A percentile compares a stretch with the other conserved stretches of the same genome.
Conservation (phyloP, 2,888 invertebrate species). For the Pollenia amentaria region DNA sequence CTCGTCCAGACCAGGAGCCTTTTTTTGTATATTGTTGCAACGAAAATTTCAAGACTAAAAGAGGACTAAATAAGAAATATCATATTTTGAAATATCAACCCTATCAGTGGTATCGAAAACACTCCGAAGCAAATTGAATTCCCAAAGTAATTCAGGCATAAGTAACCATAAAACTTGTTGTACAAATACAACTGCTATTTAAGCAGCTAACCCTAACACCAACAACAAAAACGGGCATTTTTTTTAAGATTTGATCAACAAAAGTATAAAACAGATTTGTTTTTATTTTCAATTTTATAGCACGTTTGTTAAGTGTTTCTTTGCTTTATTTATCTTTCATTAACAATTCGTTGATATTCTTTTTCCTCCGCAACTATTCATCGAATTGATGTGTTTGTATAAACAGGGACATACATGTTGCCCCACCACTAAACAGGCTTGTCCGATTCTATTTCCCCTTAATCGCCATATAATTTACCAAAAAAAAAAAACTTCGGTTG, state of each 20-base stretch:
- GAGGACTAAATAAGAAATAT: no score
- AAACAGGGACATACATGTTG: not conserved
- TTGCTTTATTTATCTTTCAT: constrained; percentile 80
- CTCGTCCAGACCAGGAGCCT: no score
- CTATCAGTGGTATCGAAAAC: not conserved
- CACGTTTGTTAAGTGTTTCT: constrained; percentile 58
- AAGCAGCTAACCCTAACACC: not conserved
- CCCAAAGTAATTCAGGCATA: constrained; percentile 61
- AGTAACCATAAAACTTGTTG: constrained; percentile 3
- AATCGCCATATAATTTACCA: no score
- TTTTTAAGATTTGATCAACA: constrained; percentile 15
- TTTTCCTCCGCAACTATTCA: constrained; percentile 51
- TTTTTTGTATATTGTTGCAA: no score
- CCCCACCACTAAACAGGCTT: not conserved
- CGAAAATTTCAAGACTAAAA: no score
- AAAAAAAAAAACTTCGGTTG: no score
- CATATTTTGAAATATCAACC: not conserved
- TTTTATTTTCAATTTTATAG: not conserved
- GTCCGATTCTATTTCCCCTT: no score
- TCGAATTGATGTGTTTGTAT: not conserved
- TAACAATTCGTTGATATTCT: constrained; percentile 71
- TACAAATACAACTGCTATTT: not conserved
- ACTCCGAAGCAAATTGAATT: constrained; percentile 35
- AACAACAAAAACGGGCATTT: not conserved
- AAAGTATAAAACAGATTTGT: constrained; percentile 3